phyloP scores from a whole-genome alignment of 2,113 vertebrate species.

The Pitta sordida region DNA sequence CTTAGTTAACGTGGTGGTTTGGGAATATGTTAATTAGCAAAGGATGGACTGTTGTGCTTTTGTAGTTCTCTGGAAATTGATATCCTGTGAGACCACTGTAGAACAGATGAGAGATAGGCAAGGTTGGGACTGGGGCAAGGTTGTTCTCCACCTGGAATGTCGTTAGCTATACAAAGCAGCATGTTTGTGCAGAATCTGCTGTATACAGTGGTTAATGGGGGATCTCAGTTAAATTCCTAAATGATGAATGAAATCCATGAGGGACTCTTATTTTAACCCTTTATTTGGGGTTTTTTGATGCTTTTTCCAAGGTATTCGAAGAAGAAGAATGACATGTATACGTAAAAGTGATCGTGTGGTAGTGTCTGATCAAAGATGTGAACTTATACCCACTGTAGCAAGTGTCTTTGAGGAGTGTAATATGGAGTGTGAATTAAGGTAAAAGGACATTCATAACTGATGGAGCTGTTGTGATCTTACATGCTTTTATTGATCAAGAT shows the following conservation, averaged over 20 bases:
- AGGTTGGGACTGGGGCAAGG: not conserved
- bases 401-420: slow-evolving; percentile 83
- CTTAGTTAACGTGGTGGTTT: not conserved
- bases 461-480: not conserved
- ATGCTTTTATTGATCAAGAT: not conserved
- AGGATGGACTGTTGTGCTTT: not conserved
- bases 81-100: not conserved
- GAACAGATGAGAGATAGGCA: not conserved
- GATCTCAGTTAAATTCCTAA: not conserved
- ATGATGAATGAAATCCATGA: not conserved
- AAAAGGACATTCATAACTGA: not conserved
- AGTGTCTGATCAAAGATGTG: slow-evolving; percentile 89
- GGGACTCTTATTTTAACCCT: not conserved
- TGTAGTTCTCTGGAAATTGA: not conserved
- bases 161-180: not conserved
- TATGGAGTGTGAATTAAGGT: slow-evolving; percentile 92
- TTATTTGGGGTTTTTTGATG: not conserved
- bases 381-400: slow-evolving; percentile 71
- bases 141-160: not conserved
- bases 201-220: not conserved
- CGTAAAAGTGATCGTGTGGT: slow-evolving; percentile 83
- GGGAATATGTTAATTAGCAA: not conserved
- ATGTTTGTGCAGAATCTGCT: not conserved
- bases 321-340: slow-evolving; percentile 80
- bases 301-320: slow-evolving; percentile 69